Percentiles rank a stretch among this genome's conserved stretches.
phyloP scores from a whole-genome alignment of 2,113 vertebrate species.

The Mirounga angustirostris region DNA sequence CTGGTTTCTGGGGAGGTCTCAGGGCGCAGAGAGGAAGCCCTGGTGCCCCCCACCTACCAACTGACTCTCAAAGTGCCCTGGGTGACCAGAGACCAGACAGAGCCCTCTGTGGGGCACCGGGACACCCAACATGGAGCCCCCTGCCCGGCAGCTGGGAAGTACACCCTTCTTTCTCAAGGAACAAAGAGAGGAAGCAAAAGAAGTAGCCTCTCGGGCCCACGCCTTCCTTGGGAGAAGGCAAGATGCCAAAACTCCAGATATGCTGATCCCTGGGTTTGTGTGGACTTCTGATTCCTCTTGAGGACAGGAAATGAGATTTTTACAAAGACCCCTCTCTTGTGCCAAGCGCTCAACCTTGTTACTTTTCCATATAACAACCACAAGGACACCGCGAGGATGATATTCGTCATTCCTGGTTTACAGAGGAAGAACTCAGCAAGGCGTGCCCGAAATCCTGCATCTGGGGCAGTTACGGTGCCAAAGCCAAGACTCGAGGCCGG shows the following conservation, averaged over 20 bases:
- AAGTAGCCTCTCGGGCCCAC: neutral
- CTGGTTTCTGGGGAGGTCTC: neutral
- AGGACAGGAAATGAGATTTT: conserved; percentile 26
- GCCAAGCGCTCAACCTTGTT: neutral
- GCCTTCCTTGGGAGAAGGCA: neutral
- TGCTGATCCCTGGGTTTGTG: neutral
- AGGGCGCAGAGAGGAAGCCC: neutral
- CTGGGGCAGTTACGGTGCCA: neutral
- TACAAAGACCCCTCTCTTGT: neutral
- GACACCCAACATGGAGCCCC: neutral
- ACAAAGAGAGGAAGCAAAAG: neutral
- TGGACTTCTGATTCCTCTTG: neutral
- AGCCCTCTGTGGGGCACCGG: neutral
- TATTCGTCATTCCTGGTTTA: neutral
- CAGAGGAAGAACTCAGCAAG: neutral
- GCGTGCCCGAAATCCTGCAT: neutral
- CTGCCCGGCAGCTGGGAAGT: accelerated
- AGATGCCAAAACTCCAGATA: neutral
- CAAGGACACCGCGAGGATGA: neutral
- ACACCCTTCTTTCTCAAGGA: neutral
- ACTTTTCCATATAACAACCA: neutral
- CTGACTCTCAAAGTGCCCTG: neutral
- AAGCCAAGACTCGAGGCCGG: neutral
- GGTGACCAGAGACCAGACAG: neutral
- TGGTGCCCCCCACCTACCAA: neutral